Evolutionary conservation across 2,113 vertebrate species (phyloP), one percentile per base, ranked within the genome.

Genomic region (Agelaius tricolor): DNA sequence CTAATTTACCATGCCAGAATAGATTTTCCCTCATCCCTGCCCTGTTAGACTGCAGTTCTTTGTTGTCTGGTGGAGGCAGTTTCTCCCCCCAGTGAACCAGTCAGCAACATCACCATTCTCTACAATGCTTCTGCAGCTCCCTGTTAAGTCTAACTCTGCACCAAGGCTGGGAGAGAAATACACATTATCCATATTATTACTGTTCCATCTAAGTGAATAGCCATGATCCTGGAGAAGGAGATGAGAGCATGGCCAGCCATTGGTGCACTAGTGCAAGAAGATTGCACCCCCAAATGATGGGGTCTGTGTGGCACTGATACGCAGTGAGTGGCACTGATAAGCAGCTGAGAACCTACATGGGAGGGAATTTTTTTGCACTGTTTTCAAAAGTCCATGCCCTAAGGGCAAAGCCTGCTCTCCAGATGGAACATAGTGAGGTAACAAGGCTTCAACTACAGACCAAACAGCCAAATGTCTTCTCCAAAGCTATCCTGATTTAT

Each of bases 401-500:
- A 37, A 86, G 57, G 90, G 63, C 75, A 79, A 62, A 80, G 75
- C 46, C 51, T 90, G 51, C 33, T 73, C 63, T 87, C 90, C 91
- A 88, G 92, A 95, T 90, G 91, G 93, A 82, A 89, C 35, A 66
- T 13, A 43, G 62, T 85, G 87, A 91, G 47, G 75, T 57, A 93
- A 94, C 35, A 46, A 59, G 55, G 84, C 68, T 96, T 73, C 67
- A 69, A 1, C 71, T 69, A 13, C 74, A 96, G 59, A 69, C 95
- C 91, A 77, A 96, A 86, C 90, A 88, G 79, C 39, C 82, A 94
- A 93, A 96, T 71, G 72, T 90, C 87, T 94, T 96, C 87, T 95
- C 92, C 79, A 92, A 95, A 94, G 43, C 68, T 77, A 67, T 57
- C 44, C 31, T 81, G 79, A 77, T 80, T 90, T 95, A 96, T 96